phyloP scores from a whole-genome alignment of 2,113 vertebrate genomes.

The Arothron firmamentum region DNA sequence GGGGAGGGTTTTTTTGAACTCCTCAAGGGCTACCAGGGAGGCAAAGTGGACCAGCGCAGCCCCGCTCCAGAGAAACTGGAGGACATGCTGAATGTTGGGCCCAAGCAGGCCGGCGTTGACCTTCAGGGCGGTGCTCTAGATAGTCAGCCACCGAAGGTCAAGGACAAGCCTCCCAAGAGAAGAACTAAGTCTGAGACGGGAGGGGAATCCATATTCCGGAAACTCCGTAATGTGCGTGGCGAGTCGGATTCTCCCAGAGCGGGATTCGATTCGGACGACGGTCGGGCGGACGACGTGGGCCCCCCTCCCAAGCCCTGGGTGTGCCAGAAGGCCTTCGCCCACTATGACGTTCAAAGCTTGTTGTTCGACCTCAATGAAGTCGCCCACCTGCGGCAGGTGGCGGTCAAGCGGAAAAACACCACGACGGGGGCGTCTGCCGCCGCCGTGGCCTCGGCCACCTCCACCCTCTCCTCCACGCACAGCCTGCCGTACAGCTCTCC shows the following conservation, averaged over 20 bases:
- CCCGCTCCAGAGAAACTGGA: conserved; percentile 81
- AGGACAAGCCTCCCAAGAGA: conserved; percentile 90
- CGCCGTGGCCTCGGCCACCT: conserved; percentile 84
- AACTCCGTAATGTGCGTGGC: conserved; percentile 86
- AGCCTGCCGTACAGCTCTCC: conserved; percentile 88
- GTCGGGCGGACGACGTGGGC: conserved; percentile 80
- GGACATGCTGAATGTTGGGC: conserved; percentile 81
- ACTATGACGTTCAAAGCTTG: conserved; percentile 93
- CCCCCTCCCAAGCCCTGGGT: conserved; percentile 80
- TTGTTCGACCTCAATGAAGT: conserved; percentile 91
- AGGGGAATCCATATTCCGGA: conserved; percentile 93
- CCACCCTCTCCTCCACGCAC: conserved; percentile 76
- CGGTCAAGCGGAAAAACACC: conserved; percentile 87
- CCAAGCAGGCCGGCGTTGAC: conserved; percentile 67
- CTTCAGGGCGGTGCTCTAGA: conserved; percentile 78
- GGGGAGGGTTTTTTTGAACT: conserved; percentile 91
- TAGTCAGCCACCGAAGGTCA: conserved; percentile 76
- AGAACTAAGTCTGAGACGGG: conserved; percentile 93
- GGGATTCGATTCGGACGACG: conserved; percentile 86
- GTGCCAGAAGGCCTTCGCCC: conserved; percentile 89
- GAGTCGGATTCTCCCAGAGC: conserved; percentile 81
- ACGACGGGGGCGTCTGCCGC: conserved; percentile 93
- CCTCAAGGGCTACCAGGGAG: conserved; percentile 87
- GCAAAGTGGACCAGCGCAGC: conserved; percentile 82
- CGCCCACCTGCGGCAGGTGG: conserved; percentile 81